A percentile compares a stretch with the other conserved stretches of the same genome.
Conservation (phyloP, 37 sponge, comb jelly and placozoan genomes). For the Beroe forskalii region DNA sequence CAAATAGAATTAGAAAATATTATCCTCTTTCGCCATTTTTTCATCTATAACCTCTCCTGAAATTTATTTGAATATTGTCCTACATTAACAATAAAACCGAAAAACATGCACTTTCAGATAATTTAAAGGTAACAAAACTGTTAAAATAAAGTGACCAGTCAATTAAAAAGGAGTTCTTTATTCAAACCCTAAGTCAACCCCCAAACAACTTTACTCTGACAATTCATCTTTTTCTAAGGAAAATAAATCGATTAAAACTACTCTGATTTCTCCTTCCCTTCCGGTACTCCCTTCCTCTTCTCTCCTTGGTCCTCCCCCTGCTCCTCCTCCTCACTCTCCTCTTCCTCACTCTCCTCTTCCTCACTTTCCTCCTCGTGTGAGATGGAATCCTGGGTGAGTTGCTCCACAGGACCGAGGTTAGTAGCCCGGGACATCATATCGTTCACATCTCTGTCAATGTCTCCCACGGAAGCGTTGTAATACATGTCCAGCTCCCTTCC, state of each 20-base stretch:
- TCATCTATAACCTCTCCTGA: no score
- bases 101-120: no score
- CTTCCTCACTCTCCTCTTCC: not conserved
- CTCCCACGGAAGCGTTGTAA: not conserved
- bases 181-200: no score
- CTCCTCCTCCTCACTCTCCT: not conserved
- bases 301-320: not conserved
- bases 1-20: not conserved
- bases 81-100: no score
- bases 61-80: no score
- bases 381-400: not conserved
- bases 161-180: no score
- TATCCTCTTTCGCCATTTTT: no score
- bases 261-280: not conserved
- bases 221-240: no score
- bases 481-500: slow-evolving; percentile 61
- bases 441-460: not conserved
- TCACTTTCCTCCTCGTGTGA: not conserved
- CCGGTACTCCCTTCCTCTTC: not conserved
- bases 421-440: slow-evolving; percentile 8
- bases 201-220: no score
- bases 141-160: no score
- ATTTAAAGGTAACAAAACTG: no score
- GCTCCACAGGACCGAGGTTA: not conserved
- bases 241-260: no score